These are phyloP conservation scores for Chauna torquata DNA, from an alignment of 2,113 vertebrate species.

Conservation along the genomic window DNA sequence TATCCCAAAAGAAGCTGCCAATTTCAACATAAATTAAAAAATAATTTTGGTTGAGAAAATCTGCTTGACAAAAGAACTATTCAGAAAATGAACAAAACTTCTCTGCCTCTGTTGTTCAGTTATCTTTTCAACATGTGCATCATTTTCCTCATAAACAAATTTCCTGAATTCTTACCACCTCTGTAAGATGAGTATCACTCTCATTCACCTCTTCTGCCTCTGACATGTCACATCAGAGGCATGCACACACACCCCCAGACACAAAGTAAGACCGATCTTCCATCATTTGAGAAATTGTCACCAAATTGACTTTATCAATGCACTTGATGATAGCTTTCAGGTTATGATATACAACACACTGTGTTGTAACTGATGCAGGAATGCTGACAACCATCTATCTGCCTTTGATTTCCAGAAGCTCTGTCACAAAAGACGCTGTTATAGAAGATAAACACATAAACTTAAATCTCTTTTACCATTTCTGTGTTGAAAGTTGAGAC, in stretches of 20 bases:
- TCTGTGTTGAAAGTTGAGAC: background rate
- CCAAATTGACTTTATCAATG: background rate
- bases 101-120: background rate
- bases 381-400: background rate
- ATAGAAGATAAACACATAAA: background rate
- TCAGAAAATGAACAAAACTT: background rate
- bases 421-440: background rate
- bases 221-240: background rate
- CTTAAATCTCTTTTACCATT: background rate
- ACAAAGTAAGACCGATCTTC: background rate
- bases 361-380: background rate
- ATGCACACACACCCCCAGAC: background rate
- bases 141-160: background rate
- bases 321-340: conserved; percentile 23
- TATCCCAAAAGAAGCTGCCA: background rate
- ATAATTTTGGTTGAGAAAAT: background rate
- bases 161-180: background rate
- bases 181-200: background rate
- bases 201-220: background rate
- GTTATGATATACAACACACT: background rate
- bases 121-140: background rate
- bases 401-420: conserved; percentile 12
- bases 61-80: background rate
- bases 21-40: background rate
- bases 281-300: background rate